Conservation (phyloP, 2,888 invertebrate species). For the Hylaea fasciaria region DNA sequence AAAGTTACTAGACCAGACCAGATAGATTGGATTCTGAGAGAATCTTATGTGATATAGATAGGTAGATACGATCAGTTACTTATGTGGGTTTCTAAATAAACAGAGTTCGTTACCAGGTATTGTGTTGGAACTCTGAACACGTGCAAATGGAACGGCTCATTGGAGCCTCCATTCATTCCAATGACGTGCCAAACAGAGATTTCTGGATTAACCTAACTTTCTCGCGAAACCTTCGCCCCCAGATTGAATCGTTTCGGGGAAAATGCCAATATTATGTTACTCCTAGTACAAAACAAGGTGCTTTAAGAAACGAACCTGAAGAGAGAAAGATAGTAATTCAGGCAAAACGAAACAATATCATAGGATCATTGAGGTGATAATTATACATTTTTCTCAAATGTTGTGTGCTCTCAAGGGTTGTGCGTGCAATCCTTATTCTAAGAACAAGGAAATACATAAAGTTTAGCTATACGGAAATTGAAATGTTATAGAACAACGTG, state of each 20-base stretch:
- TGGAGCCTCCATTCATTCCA: constrained; percentile 40
- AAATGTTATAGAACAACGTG: no score
- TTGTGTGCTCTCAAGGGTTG: no score
- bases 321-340: no score
- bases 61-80: no score
- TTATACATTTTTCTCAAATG: no score
- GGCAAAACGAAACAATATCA: no score
- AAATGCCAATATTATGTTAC: constrained; percentile 13
- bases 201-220: constrained; percentile 41
- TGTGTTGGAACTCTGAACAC: constrained; percentile 45
- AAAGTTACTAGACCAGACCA: not conserved
- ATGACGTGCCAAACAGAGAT: constrained; percentile 48
- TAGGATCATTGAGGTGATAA: no score
- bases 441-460: no score
- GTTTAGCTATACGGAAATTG: no score
- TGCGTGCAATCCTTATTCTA: no score
- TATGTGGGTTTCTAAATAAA: not conserved
- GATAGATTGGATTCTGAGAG: not conserved
- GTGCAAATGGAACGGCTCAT: constrained; percentile 46
- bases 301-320: not conserved
- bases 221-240: constrained; percentile 5
- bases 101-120: constrained; percentile 16
- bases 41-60: not conserved
- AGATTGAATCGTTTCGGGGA: constrained; percentile 39
- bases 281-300: not conserved